phyloP scores from a whole-genome alignment of 2,888 invertebrate genomes.

The Phymatocera aterrima region DNA sequence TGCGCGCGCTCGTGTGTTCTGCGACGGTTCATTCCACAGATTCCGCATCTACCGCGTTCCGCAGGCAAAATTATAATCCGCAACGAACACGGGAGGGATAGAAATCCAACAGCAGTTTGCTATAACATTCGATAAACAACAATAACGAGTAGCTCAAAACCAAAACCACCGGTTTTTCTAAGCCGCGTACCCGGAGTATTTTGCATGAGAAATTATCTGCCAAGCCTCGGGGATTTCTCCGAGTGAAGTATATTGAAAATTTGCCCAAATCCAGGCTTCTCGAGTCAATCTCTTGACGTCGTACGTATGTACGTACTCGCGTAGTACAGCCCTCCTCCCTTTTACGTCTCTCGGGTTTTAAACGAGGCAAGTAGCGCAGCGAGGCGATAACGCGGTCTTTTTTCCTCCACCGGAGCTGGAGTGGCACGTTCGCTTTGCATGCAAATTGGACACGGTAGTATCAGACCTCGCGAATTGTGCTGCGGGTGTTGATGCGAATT shows the following conservation, averaged over 20 bases:
- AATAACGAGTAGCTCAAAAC: too few relatives aligned
- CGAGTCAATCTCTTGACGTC: background rate
- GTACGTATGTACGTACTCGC: too few relatives aligned
- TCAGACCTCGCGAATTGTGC: background rate
- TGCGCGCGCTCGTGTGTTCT: too few relatives aligned
- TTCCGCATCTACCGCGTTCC: too few relatives aligned
- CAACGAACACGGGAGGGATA: too few relatives aligned
- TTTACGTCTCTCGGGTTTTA: background rate
- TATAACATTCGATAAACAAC: too few relatives aligned
- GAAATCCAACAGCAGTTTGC: too few relatives aligned
- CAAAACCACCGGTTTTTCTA: too few relatives aligned
- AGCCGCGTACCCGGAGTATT: too few relatives aligned
- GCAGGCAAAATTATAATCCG: too few relatives aligned
- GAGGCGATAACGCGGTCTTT: slow-evolving; percentile 35
- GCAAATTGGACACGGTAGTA: slow-evolving; percentile 38
- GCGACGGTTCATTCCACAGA: too few relatives aligned
- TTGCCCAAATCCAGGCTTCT: background rate
- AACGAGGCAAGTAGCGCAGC: background rate
- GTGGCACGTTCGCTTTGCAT: slow-evolving; percentile 41
- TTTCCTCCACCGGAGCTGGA: slow-evolving; percentile 17
- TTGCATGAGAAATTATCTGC: too few relatives aligned
- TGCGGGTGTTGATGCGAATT: slow-evolving; percentile 18
- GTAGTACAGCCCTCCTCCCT: slow-evolving; percentile 1
- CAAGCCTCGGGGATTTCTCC: background rate
- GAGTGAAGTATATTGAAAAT: background rate